Evolutionary conservation across 1,140 invertebrate genomes (phyloP), one percentile per base, ranked within the genome.

Genomic region (Hyles vespertilio): DNA sequence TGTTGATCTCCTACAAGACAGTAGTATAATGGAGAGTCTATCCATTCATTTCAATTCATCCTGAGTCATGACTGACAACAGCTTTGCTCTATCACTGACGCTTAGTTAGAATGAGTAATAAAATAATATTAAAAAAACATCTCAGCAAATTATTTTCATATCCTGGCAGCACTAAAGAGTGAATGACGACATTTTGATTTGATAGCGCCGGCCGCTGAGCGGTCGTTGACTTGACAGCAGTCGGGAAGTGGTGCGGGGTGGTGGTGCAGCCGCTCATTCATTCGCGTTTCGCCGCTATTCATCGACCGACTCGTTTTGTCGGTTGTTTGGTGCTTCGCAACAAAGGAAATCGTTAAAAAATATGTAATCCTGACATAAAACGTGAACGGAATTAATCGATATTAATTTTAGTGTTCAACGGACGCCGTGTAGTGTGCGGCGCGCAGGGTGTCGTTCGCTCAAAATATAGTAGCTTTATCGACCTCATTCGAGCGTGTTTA

Each of bases 281-380:
- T 55, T 54, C 53, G 36, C 7, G 4, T 40, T 8, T 5, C 36
- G 36, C 36, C 32, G 32, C 44, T 47, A 34, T 49, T 61, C 67
- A 62, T 64, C 62, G 67, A 67, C 61, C 61, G 59, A 32, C 32
- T 53, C 43, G 51, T 49, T 50, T 48, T 11, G 51, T 56, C 45
- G 43, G 45, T 32, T 51, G 61, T 57, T 7, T 43, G 47, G 36
- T 57, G 36, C 36, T 56, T 60, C 22, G 5, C 60, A 56, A 73
- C 62, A 76, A 72, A 76, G 69, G 59, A 46, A 33, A 62, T 47
- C 58, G 63, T 46, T 12, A 51, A 52, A 51, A 52, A 51, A 72
- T 74, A 65, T 60, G 74, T 77, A 77, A 72, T 74, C 44, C 47
- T 81, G 58, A 84, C 75, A 62, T 72, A 77, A 81, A 83, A 72